These are phyloP conservation scores for Balearica regulorum DNA, from an alignment of 2,797 vertebrate species.

Conservation along the genomic window DNA sequence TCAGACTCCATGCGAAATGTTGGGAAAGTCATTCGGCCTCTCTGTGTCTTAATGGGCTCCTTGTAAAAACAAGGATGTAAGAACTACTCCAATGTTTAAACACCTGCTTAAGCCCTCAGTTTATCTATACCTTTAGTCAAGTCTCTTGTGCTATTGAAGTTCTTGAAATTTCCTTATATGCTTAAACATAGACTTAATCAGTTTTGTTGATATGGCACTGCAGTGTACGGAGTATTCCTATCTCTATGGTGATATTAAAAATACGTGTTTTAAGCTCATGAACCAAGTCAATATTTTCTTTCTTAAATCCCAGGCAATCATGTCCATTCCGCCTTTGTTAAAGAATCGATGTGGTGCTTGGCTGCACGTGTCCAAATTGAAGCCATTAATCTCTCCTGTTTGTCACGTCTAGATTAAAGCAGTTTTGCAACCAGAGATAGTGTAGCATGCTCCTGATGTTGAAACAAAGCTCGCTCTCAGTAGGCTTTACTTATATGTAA, in stretches of 20 bases:
- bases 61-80: neutral
- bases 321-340: neutral
- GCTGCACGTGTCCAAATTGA: neutral
- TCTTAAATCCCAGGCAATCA: neutral
- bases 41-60: neutral
- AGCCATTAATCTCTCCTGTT: constrained; percentile 33
- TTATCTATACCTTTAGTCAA: neutral
- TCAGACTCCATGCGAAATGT: neutral
- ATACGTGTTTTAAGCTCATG: neutral
- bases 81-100: neutral
- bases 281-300: neutral
- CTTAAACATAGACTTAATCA: neutral
- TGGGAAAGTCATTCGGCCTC: neutral
- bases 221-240: neutral
- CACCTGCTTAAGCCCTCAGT: neutral
- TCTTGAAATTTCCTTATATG: neutral
- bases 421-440: neutral
- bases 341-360: neutral
- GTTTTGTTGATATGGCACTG: neutral
- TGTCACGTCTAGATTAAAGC: constrained; percentile 13
- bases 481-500: neutral
- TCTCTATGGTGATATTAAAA: neutral
- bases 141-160: neutral
- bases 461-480: neutral
- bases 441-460: neutral